Base-by-base conservation (phyloP, 2,888 invertebrate species). In the Sphinx pinastri region DNA sequence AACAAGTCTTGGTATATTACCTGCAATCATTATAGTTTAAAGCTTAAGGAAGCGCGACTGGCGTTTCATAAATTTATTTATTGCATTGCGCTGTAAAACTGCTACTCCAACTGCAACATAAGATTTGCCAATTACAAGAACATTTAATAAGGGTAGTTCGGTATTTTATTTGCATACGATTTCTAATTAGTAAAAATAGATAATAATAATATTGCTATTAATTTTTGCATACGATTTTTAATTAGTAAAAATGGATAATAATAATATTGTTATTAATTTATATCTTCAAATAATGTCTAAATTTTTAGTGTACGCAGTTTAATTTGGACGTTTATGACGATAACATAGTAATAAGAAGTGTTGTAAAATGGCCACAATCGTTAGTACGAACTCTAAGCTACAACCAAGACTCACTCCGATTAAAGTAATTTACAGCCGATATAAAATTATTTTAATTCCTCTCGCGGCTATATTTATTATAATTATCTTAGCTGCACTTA, bases 391-490 rank as follows among this genome's bases (percentile, higher is more conserved):
- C 69, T 60, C 49, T 47, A 58, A 57, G 58, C 51, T 68, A 58
- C 67, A 73, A 66, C 71, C 73, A 71, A 75, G 79, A 79, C 77
- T 75, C 71, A 73, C 75, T 80, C 75, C 83, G 84, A 86, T 88
- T 86, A 88, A 86, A 84, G 74, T 86, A 80, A 90, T 92, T 92
- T 91, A 92, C 85, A 80, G 74, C 81, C 80, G 73, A 81, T 88
- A 89, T 91, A 89, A 92, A 92, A 88, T 85, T 83, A 88, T 87
- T 88, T 84, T 81, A 87, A 66, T 86, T 88, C 80, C 82, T 79
- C 80, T 79, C 77, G 76, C 79, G 79, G 81, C 88, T 84, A 89
- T 87, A 88, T 89, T 88, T 85, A 82, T 83, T 81, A 85, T 86
- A 88, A 90, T 88, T 85, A 89, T 88, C 80, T 81, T 80, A 81